Base-by-base conservation (phyloP, 2,797 vertebrate species). In the Caiman crocodilus region DNA sequence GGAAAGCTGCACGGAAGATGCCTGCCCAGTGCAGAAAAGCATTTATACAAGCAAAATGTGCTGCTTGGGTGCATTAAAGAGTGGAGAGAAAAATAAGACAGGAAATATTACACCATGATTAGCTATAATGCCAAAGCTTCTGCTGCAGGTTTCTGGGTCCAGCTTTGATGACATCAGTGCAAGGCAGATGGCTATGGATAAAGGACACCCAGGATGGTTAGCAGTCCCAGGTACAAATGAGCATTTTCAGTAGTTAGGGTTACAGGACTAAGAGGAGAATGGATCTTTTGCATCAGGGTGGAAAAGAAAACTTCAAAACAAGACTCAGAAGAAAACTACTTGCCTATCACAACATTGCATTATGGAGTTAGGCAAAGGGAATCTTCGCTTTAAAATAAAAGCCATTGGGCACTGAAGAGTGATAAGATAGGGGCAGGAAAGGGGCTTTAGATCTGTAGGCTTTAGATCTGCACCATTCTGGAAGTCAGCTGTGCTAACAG, bases 191-290 rank as follows among this genome's bases (percentile, higher is more conserved):
- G 64, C 28, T 65, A 8, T 7, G n/a, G 14, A 64, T 42, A 42
- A 42, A n/a, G 4, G 35, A 16, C 2, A 10, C 4, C 0, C 0
- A 23, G 65, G n/a, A 26, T 58, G 14, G 25, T 21, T 10, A 86
- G 65, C 18, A n/a, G 32, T 21, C 23, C 32, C 61, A 71, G 11
- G 15, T 14, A 14, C 18, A 28, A 16, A n/a, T 16, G 18, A 30
- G 64, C n/a, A 16, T 15, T n/a, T 65, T 65, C 64, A 16, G 28
- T 28, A 65, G n/a, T 30, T 65, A n/a, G 28, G 64, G n/a, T 65
- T 65, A 65, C 28, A 16, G 28, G 64, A 15, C n/a, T 65, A 0
- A 20, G 25, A 2, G 26, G 18, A 84, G 25, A 23, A 4, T 5
- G n/a, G 30, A 20, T 13, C 67, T 42, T 8, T 8, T 42, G 42